Base-by-base conservation (phyloP, 2,113 vertebrate genomes). In the Benitochromis conjunctus region DNA sequence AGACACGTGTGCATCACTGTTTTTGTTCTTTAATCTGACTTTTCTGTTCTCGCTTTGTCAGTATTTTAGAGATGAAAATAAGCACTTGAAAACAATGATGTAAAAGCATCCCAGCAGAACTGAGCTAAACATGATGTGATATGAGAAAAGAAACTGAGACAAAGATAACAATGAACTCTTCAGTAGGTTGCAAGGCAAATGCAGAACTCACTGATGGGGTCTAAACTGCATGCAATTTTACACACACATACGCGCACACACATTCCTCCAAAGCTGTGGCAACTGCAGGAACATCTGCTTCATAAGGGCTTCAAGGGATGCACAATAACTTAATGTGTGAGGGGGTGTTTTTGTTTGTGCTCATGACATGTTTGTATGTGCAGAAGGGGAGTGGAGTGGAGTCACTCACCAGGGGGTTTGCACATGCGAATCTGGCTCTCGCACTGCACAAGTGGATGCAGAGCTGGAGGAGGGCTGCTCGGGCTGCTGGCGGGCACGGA, bases 361-460 rank as follows among this genome's bases (percentile, higher is more conserved):
- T 80, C 38, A 76, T 74, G 14, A 80, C 89, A 87, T 88, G 85
- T 79, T 81, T 80, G 57, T 38, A 60, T 83, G 81, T 85, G 83
- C 57, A 84, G 79, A 82, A 71, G 69, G 48, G 82, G 83, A 69
- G 43, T 13, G 24, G 41, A 51, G 71, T 29, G 55, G 31, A 84
- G 80, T 87, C 78, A 96, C 97, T 98, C 81, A 98, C 98, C 98
- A 1, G 94, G 94, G 88, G 98, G 97, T 90, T 97, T 99, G 96
- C 97, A 98, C 96, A 97, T 97, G 88, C 97, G 97, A 93, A 97
- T 97, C 96, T 98, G 98, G 94, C 98, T 98, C 95, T 98, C 97
- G 94, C 97, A 98, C 95, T 97, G 97, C 91, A 97, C 96, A 12
- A 97, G 94, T 4, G 97, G 97, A 88, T 96, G 96, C 58, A 96